Evolutionary conservation across 2,797 vertebrate species (phyloP).

Genomic region (Hoplostethus mediterraneus): DNA sequence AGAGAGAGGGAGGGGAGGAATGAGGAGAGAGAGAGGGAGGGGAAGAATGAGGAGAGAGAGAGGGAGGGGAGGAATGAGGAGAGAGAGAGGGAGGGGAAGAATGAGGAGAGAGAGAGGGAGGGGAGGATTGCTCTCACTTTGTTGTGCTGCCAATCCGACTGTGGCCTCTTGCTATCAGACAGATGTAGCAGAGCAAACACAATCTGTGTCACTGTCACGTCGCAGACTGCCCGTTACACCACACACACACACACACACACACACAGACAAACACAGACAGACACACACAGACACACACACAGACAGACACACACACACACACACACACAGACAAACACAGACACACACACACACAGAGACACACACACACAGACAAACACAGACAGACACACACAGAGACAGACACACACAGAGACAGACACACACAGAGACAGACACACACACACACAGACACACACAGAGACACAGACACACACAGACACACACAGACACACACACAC

Average conservation of each 20-base stretch:
- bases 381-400: conserved; percentile 1
- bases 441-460: background rate
- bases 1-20: background rate
- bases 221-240: conserved; percentile 11
- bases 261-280: conserved; percentile 7
- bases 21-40: background rate
- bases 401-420: conserved; percentile 6
- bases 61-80: background rate
- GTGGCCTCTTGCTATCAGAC: conserved; percentile 25
- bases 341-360: background rate
- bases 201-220: conserved; percentile 42
- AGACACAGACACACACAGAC: background rate
- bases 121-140: conserved; percentile 4
- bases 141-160: conserved; percentile 16
- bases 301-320: too few relatives aligned
- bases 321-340: too few relatives aligned
- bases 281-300: background rate
- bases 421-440: background rate
- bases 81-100: background rate
- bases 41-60: background rate
- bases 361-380: background rate
- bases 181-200: conserved; percentile 30
- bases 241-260: conserved; percentile 5
- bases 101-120: background rate
- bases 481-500: conserved; percentile 3